Percentiles rank a stretch among this genome's conserved stretches.
Conservation (phyloP, 2,888 invertebrate species). For the Hoplodrina ambigua region DNA sequence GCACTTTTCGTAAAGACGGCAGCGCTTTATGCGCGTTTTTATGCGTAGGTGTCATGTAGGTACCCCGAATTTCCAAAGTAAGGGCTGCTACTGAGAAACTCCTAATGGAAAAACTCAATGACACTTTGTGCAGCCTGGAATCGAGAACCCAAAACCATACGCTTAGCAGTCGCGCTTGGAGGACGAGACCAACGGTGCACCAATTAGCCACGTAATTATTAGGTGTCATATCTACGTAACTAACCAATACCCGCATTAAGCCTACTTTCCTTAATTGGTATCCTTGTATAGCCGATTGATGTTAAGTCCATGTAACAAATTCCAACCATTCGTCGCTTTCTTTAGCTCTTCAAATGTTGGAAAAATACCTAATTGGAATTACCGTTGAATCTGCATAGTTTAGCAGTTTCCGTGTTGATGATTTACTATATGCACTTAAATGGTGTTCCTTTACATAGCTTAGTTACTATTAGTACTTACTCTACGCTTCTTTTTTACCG, state of each 20-base stretch:
- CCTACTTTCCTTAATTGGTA: constrained; percentile 1
- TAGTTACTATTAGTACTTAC: constrained; percentile 27
- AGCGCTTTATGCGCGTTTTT: too few species aligned
- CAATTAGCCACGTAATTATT: background rate
- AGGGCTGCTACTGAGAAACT: too few species aligned
- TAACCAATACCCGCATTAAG: background rate
- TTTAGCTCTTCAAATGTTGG: constrained; percentile 26
- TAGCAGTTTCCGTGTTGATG: constrained; percentile 36
- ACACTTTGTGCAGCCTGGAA: too few species aligned
- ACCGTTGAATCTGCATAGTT: constrained; percentile 47
- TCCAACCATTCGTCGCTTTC: constrained; percentile 34
- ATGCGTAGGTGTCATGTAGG: too few species aligned
- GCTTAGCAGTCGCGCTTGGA: too few species aligned
- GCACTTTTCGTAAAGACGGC: too few species aligned
- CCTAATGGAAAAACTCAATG: too few species aligned
- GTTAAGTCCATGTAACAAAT: constrained; percentile 31
- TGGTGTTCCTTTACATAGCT: constrained; percentile 26
- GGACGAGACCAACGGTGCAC: too few species aligned
- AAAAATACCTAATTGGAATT: constrained; percentile 22
- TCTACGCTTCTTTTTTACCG: constrained; percentile 19
- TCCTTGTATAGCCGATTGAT: constrained; percentile 1
- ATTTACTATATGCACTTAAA: constrained; percentile 36
- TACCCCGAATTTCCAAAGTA: too few species aligned
- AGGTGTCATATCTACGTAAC: background rate
- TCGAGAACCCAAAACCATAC: too few species aligned